These are phyloP conservation scores for Brachionus angularis DNA, from an alignment of 1,140 invertebrate species.

Conservation along the genomic window DNA sequence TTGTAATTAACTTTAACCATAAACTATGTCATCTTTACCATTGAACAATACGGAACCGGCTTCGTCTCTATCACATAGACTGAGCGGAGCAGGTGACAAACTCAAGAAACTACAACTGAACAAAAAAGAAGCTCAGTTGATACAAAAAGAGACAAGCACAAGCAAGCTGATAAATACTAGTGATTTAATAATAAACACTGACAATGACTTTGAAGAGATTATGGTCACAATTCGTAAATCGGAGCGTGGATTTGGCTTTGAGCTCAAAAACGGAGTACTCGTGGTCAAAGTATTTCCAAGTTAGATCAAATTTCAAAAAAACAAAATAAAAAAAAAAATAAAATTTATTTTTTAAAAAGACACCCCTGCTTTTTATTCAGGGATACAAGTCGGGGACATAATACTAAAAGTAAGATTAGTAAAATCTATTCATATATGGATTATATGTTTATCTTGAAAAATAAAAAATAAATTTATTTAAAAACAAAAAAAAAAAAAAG, in stretches of 20 bases:
- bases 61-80: too few relatives aligned
- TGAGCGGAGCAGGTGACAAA: constrained; percentile 23
- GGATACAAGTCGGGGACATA: constrained; percentile 41
- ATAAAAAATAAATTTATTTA: neutral
- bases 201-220: constrained; percentile 15
- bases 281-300: constrained; percentile 34
- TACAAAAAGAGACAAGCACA: neutral
- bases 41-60: too few relatives aligned
- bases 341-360: neutral
- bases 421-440: too few relatives aligned
- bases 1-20: too few relatives aligned
- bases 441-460: too few relatives aligned
- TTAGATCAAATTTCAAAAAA: neutral
- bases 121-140: constrained; percentile 36
- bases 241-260: constrained; percentile 28
- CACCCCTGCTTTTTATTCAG: constrained; percentile 3
- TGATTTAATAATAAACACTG: neutral
- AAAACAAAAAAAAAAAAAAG: neutral
- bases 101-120: constrained; percentile 22
- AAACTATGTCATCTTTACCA: too few relatives aligned
- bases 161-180: neutral
- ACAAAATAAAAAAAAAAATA: neutral
- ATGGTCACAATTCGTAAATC: constrained; percentile 38
- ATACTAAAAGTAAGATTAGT: constrained; percentile 21
- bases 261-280: constrained; percentile 30